Conservation (phyloP, 2,888 invertebrate species). For the Scrobipalpa costella region DNA sequence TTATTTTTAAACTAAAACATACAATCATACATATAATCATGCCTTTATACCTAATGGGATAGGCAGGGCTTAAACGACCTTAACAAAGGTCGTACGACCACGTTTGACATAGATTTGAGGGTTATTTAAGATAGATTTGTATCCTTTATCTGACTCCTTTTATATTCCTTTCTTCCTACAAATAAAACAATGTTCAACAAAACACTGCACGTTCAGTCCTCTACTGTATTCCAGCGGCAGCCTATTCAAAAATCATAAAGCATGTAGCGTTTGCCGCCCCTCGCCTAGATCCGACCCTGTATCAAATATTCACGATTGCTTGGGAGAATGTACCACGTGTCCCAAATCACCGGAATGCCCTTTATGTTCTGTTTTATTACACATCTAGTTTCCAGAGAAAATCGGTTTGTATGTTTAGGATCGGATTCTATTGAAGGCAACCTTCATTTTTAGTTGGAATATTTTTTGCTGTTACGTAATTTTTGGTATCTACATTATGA, state of each 20-base stretch:
- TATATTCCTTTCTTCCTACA: too few relatives aligned
- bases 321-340: conserved; percentile 7
- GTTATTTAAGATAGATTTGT: too few relatives aligned
- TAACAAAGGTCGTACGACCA: too few relatives aligned
- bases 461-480: background rate
- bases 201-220: background rate
- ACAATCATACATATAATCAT: too few relatives aligned
- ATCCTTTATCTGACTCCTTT: too few relatives aligned
- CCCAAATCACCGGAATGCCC: background rate
- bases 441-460: background rate
- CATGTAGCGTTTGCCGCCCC: background rate
- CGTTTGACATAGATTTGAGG: too few relatives aligned
- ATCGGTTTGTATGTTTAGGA: conserved; percentile 9
- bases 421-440: background rate
- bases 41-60: too few relatives aligned
- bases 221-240: background rate
- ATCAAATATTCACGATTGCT: conserved; percentile 20
- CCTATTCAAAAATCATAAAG: conserved; percentile 3
- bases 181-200: background rate
- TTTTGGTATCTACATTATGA: background rate
- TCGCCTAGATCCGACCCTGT: conserved; percentile 9
- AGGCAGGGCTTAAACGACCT: too few relatives aligned
- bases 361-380: conserved; percentile 12
- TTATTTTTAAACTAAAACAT: background rate
- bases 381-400: conserved; percentile 14